Conservation (phyloP, 1,140 invertebrate species). For the Atopsyche davidsoni region DNA sequence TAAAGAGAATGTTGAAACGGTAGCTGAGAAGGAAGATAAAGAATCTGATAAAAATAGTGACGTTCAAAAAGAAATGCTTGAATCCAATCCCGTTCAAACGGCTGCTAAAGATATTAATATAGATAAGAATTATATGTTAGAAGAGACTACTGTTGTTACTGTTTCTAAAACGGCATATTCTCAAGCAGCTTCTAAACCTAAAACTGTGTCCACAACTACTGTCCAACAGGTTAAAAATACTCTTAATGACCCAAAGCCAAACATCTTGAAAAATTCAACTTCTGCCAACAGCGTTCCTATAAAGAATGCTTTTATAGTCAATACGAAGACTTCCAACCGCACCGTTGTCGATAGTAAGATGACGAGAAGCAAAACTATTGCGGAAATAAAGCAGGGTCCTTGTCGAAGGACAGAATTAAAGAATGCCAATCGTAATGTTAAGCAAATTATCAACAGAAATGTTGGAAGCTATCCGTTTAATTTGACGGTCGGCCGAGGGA, state of each 20-base stretch:
- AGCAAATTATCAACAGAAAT: constrained; percentile 22
- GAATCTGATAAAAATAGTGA: constrained; percentile 18
- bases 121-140: constrained; percentile 17
- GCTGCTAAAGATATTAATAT: not conserved
- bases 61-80: not conserved
- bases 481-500: constrained; percentile 43
- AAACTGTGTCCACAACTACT: constrained; percentile 35
- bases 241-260: constrained; percentile 34
- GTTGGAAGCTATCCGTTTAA: constrained; percentile 46
- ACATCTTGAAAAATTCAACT: constrained; percentile 18
- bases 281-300: constrained; percentile 6
- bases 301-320: constrained; percentile 5
- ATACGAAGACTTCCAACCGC: constrained; percentile 16
- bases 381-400: constrained; percentile 42
- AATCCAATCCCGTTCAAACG: too few species aligned
- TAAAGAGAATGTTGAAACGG: not conserved
- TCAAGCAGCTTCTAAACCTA: constrained; percentile 47
- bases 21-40: constrained; percentile 19
- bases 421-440: constrained; percentile 15
- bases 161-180: constrained; percentile 42
- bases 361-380: constrained; percentile 51
- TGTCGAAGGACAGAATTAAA: constrained; percentile 23
- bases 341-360: constrained; percentile 27
- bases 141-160: constrained; percentile 5
- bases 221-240: constrained; percentile 29